Evolutionary conservation across 2,113 vertebrate genomes (phyloP), one percentile per base, ranked within the genome.

Genomic region (Otis tarda): DNA sequence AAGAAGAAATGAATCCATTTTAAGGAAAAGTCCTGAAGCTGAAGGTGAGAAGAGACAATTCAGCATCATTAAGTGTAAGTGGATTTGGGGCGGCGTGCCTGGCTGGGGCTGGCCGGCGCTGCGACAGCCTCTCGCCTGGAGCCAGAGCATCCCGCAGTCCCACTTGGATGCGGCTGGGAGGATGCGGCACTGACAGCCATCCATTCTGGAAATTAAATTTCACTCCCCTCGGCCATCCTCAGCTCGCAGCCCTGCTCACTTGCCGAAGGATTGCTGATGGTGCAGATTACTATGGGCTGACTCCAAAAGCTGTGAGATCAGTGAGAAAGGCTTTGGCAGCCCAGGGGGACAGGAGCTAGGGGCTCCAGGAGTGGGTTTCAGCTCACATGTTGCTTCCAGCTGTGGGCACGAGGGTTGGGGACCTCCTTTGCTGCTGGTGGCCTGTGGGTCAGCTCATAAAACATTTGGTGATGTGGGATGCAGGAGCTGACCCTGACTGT

Each of bases 131-230:
- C 67, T 24, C 0, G 6, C 73, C 82, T 12, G 41, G 75, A 70
- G 85, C 74, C 1, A 3, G 56, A 19, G 22, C 1, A 0, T 64
- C 57, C 61, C 13, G 65, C 23, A 30, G 69, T 8, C 27, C 57
- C 16, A 2, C 53, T 20, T 1, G 7, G 76, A 24, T 35, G 61
- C 39, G 80, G 79, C 35, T 0, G 9, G 52, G 85, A 57, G 61
- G 79, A 74, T 10, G 28, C 7, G 1, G 60, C 0, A 0, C 85
- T 78, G 90, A 87, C 92, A 92, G 73, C 61, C 73, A 82, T 89
- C 76, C 88, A 71, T 78, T 64, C 80, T 87, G 56, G 27, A 93
- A 92, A 96, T 96, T 80, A 83, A 90, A 95, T 92, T 84, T 25
- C 76, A 61, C 45, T 89, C 60, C 55, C 59, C 71, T 81, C 61